A percentile compares a stretch with the other conserved stretches of the same genome.
These are phyloP conservation scores for Phylloscopus collybita DNA, from an alignment of 2,797 vertebrate genomes.

Conservation along the genomic window DNA sequence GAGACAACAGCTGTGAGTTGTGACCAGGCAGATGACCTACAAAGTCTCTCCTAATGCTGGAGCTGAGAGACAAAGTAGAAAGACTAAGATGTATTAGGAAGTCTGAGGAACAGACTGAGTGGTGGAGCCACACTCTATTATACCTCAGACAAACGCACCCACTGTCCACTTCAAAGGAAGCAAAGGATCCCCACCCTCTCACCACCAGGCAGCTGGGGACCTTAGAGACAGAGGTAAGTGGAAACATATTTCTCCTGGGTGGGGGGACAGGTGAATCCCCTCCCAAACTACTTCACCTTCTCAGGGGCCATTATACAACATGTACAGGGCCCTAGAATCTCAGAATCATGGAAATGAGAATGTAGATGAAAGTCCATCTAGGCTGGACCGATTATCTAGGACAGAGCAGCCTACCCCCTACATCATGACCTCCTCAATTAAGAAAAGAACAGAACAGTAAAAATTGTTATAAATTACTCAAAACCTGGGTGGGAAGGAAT, in stretches of 20 bases:
- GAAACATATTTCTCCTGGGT: not conserved
- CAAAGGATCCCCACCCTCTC: not conserved
- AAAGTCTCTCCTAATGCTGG: not conserved
- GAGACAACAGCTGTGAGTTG: not conserved
- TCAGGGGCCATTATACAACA: not conserved
- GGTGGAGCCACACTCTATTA: not conserved
- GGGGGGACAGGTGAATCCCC: not conserved
- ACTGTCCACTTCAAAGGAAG: not conserved
- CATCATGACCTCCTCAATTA: not conserved
- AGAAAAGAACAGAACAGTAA: not conserved
- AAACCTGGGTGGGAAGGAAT: not conserved
- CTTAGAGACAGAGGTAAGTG: not conserved
- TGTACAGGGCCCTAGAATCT: not conserved
- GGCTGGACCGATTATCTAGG: accelerated
- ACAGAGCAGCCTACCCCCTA: not conserved
- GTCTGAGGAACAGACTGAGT: not conserved
- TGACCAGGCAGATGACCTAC: not conserved
- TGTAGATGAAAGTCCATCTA: not conserved
- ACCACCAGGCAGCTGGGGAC: not conserved
- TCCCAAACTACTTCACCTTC: not conserved
- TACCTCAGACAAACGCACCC: not conserved
- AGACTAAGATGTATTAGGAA: not conserved
- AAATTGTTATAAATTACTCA: not conserved
- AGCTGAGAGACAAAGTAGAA: not conserved
- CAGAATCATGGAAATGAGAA: not conserved